phyloP scores from a whole-genome alignment of 2,113 vertebrate species.

The Neotoma lepida region DNA sequence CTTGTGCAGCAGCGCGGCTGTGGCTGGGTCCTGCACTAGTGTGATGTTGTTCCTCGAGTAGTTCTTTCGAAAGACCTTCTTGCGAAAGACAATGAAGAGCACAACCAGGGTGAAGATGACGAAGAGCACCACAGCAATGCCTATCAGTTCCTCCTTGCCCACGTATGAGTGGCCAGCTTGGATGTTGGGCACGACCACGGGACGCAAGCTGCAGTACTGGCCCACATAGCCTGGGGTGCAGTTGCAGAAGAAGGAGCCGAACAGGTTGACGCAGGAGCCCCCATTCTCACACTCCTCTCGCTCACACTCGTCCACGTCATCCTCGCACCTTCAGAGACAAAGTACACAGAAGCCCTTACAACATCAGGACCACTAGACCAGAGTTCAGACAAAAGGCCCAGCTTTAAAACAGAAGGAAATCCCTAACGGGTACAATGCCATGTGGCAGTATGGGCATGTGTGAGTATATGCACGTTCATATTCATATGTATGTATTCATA shows the following conservation, averaged over 20 bases:
- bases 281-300: constrained; percentile 95
- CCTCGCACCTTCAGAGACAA: constrained; percentile 90
- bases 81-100: constrained; percentile 95
- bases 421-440: background rate
- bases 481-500: background rate
- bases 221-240: constrained; percentile 95
- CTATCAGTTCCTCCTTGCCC: constrained; percentile 97
- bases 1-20: constrained; percentile 95
- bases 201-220: constrained; percentile 92
- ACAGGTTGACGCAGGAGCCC: constrained; percentile 93
- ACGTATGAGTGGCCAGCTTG: constrained; percentile 95
- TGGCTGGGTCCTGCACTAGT: constrained; percentile 95
- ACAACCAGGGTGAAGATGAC: constrained; percentile 92
- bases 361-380: background rate
- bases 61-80: constrained; percentile 96
- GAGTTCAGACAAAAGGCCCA: no score
- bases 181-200: constrained; percentile 96
- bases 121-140: constrained; percentile 94
- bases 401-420: background rate
- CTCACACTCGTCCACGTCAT: constrained; percentile 96
- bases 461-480: no score
- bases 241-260: constrained; percentile 97
- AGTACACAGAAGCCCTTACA: background rate
- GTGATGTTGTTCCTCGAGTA: constrained; percentile 97
- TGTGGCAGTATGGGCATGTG: accelerated